Evolutionary conservation across 2,888 invertebrate species (phyloP), one percentile per base, ranked within the genome.

Genomic region (Holacanthella duospinosa): DNA sequence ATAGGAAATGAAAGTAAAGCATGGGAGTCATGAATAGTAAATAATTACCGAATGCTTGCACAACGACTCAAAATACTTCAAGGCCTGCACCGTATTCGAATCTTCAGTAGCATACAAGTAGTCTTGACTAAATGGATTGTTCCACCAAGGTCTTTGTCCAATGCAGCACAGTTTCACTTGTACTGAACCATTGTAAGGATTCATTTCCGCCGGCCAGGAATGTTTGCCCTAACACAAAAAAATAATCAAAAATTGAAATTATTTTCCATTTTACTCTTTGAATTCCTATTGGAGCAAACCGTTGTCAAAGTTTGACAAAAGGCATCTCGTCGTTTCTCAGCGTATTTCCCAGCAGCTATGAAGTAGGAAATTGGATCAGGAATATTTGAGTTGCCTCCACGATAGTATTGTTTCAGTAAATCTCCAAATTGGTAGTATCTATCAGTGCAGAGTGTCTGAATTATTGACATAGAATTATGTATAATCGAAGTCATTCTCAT

Each of bases 71-170:
- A 69, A 48, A 43, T 65, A 64, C 29, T 64, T 64, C 12, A 72
- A 61, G 12, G 65, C 62, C 21, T 61, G 26, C 25, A 72, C 59
- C 0, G 66, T 63, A 57, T 55, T 53, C 21, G 56, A 24, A 61
- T 66, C 68, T 59, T 69, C 71, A 3, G 62, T 53, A 12, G 61
- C 36, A 60, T 61, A 68, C 2, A 59, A 53, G 24, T 64, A 64
- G 43, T 71, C 67, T 2, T 61, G 28, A 43, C 60, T 61, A 54
- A 69, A 69, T 12, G 66, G 65, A 44, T 70, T 67, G 0, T 28
- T 19, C 59, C 70, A 44, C 72, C 72, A 72, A 0, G 72, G 70
- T 29, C 72, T 28, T 43, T 72, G 72, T 6, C 72, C 72, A 2
- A 72, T 54, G 59, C 55, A 71, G 12, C 65, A 58, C 2, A 70